Base-by-base conservation (phyloP, 2,888 invertebrate species). In the Heliothis peltigera region DNA sequence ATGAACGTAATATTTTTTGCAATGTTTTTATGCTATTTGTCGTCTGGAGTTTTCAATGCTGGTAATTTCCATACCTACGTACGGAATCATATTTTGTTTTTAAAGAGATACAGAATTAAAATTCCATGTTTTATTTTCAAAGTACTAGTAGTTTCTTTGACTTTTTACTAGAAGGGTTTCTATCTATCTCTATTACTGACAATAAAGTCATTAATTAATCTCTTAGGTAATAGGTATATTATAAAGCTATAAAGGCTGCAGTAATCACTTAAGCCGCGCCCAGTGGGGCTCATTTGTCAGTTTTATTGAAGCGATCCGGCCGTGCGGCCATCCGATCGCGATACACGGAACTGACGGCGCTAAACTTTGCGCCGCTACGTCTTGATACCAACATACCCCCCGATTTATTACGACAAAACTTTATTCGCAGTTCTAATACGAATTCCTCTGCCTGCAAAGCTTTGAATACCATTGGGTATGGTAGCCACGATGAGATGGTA, bases 181-280 rank as follows among this genome's bases (percentile, higher is more conserved):
- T 52, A 49, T 52, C 43, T 52, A 51, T 19, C 18, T 47, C 44
- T 39, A 46, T 53, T 64, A 70, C 64, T 76, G 60, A 67, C 54
- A 58, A 35, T 62, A 51, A 60, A 51, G 54, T 53, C 17, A 12
- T 19, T 15, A 51, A 67, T 65, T 73, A 65, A 74, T 68, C 59
- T 53, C 35, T 42, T 53, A 54, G 75, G 75, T 83, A 66, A 68
- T 58, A 55, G 75, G 76, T 82, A 62, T 59, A 55, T 44, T 74
- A 74, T 75, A 79, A 75, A 83, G 80, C 77, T 80, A 74, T 81
- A 84, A 89, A 87, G 87, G 90, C 93, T 92, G 93, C 92, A 93
- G 92, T 93, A 94, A 94, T 94, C 93, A 94, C 94, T 94, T 93
- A 92, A 87, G 89, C 90, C 93, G 85, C 92, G 83, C 92, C 92